These are phyloP conservation scores for Pomatorhinus ruficollis DNA, from an alignment of 2,113 vertebrate genomes.

Conservation along the genomic window DNA sequence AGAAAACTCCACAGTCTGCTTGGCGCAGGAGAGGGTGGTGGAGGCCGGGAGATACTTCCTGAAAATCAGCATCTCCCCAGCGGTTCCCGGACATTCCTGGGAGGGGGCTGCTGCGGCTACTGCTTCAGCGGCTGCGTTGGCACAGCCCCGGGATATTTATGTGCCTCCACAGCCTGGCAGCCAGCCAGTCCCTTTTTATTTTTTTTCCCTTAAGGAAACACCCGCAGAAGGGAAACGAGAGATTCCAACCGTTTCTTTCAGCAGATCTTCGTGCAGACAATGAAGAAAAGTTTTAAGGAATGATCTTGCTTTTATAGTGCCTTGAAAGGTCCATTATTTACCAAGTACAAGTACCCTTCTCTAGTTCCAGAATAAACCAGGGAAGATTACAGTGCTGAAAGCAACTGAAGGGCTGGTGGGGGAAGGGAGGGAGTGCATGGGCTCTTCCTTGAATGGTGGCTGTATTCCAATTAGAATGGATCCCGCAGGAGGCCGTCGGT, in stretches of 20 bases:
- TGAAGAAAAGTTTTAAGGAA: not conserved
- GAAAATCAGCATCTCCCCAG: not conserved
- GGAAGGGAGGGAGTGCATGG: not conserved
- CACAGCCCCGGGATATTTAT: not conserved
- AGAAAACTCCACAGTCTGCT: not conserved
- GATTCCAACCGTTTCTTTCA: not conserved
- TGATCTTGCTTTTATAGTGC: not conserved
- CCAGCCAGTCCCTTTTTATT: not conserved
- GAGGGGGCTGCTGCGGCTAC: not conserved
- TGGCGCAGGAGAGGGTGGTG: not conserved
- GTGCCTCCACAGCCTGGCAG: not conserved
- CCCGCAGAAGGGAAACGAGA: not conserved
- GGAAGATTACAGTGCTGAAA: not conserved
- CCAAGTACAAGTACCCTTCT: not conserved
- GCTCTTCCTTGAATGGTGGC: not conserved
- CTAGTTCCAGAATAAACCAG: not conserved
- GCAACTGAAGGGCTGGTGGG: not conserved
- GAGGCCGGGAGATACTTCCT: not conserved
- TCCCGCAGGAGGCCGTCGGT: not conserved
- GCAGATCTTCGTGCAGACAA: not conserved
- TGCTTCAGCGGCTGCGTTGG: accelerated
- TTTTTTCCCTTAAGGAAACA: slow-evolving; percentile 2
- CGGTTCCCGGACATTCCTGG: not conserved
- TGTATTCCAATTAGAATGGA: not conserved
- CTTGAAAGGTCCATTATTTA: not conserved